Conservation (phyloP, 2,113 vertebrate species). For the Baryphthengus martii region DNA sequence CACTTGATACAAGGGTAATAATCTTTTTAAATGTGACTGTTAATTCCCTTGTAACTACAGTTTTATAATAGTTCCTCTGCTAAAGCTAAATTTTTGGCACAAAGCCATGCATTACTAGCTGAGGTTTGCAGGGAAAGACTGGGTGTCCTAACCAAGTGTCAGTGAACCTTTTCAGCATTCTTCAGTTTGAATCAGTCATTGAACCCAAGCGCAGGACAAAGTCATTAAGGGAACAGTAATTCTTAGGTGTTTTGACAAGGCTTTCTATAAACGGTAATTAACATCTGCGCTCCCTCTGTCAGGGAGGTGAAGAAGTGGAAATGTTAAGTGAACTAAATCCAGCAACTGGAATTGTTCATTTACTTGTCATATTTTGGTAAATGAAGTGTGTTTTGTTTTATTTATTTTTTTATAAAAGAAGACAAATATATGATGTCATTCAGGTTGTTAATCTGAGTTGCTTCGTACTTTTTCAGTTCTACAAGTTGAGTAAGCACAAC, state of each 20-base stretch:
- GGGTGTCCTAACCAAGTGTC: background rate
- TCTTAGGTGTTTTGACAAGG: constrained; percentile 25
- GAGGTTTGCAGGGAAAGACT: background rate
- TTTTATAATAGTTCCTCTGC: background rate
- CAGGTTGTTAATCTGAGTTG: background rate
- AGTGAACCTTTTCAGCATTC: background rate
- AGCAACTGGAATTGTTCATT: background rate
- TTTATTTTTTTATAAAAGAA: background rate
- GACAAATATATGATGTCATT: background rate
- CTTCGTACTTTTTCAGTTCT: background rate
- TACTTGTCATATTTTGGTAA: background rate
- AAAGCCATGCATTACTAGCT: background rate
- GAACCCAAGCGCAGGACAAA: background rate
- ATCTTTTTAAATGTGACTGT: constrained; percentile 21
- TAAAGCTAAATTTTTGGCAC: constrained; percentile 9
- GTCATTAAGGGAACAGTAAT: background rate
- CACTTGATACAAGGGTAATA: background rate
- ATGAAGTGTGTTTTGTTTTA: background rate
- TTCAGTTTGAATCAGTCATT: background rate
- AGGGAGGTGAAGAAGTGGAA: background rate
- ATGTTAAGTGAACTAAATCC: background rate
- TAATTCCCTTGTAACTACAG: constrained; percentile 3
- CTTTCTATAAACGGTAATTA: constrained; percentile 39
- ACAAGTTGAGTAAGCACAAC: background rate
- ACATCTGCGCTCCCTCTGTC: background rate